A percentile compares a stretch with the other conserved stretches of the same genome.
These are phyloP conservation scores for Gortyna flavago DNA, from an alignment of 2,888 invertebrate species.

Conservation along the genomic window DNA sequence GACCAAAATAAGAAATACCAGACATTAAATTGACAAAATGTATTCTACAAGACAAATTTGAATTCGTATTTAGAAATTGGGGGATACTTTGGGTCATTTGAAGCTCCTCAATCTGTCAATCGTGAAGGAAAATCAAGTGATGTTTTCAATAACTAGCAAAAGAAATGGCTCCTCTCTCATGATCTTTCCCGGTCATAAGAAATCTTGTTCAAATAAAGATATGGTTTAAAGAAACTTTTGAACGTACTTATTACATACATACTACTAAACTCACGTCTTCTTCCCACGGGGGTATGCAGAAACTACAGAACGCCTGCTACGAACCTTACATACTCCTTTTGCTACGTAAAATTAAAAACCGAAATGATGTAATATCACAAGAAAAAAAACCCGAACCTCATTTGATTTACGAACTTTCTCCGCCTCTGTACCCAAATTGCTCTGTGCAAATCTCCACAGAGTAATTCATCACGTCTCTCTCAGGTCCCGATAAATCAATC, in stretches of 20 bases:
- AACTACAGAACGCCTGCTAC: too few relatives aligned
- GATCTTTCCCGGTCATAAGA: not conserved
- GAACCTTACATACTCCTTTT: too few relatives aligned
- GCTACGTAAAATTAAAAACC: not conserved
- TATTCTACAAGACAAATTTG: not conserved
- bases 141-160: not conserved
- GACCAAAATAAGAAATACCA: not conserved
- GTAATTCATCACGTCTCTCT: constrained; percentile 82
- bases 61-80: too few relatives aligned
- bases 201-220: not conserved
- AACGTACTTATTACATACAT: too few relatives aligned
- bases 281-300: too few relatives aligned
- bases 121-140: not conserved
- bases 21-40: too few relatives aligned
- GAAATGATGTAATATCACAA: constrained; percentile 3
- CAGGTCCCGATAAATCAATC: constrained; percentile 85
- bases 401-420: constrained; percentile 55
- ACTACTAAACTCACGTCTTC: too few relatives aligned
- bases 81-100: too few relatives aligned
- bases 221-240: not conserved
- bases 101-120: too few relatives aligned
- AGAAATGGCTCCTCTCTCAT: too few relatives aligned
- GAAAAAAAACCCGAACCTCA: constrained; percentile 15
- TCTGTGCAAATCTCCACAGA: constrained; percentile 83
- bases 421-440: constrained; percentile 66